phyloP scores from a whole-genome alignment of 2,797 vertebrate genomes.

The Potorous gilbertii region DNA sequence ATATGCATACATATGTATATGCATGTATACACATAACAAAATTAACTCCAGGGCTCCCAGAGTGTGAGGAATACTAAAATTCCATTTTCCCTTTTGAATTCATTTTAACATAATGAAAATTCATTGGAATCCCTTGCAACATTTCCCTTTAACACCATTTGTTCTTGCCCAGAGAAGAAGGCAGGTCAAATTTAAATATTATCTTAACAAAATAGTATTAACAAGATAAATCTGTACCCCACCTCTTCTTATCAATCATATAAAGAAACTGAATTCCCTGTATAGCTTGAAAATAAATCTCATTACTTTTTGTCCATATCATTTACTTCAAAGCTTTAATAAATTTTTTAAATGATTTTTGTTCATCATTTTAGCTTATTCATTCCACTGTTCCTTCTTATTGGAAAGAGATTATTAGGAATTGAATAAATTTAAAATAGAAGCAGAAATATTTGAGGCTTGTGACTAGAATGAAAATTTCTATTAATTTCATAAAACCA shows the following conservation, averaged over 20 bases:
- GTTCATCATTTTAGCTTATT: not conserved
- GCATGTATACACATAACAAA: not conserved
- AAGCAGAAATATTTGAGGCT: not conserved
- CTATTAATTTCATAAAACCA: not conserved
- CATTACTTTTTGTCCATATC: not conserved
- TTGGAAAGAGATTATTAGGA: not conserved
- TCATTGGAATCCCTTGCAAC: not conserved
- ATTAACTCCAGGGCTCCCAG: not conserved
- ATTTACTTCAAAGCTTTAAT: not conserved
- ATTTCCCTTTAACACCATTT: not conserved
- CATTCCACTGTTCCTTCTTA: not conserved
- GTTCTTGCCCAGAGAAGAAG: not conserved
- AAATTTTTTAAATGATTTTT: not conserved
- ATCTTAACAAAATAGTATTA: not conserved
- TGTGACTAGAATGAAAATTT: not conserved
- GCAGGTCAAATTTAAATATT: not conserved
- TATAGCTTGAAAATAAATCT: not conserved
- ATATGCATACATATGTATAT: not conserved
- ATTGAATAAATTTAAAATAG: not conserved
- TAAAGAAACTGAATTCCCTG: not conserved
- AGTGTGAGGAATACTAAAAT: not conserved
- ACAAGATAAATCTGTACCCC: not conserved
- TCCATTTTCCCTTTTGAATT: not conserved
- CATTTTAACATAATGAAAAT: not conserved
- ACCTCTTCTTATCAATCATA: not conserved